These are phyloP conservation scores for Eledona agricola DNA, from an alignment of 2,888 invertebrate species.

Conservation along the genomic window DNA sequence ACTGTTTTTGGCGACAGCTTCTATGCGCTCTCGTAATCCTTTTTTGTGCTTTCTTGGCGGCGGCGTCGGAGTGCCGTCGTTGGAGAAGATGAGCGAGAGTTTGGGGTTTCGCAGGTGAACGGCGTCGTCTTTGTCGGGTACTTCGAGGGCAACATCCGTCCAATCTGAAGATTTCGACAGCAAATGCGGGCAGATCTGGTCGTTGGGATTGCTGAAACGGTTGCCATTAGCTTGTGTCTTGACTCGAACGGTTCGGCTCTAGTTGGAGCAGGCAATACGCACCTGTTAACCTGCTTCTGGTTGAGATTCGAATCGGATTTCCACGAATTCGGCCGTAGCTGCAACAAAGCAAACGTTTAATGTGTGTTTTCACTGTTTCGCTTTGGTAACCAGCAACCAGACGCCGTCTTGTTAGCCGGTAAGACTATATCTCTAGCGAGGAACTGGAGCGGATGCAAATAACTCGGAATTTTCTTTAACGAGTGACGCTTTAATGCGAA, in stretches of 20 bases:
- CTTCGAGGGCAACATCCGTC: slow-evolving; percentile 66
- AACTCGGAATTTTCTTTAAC: no score
- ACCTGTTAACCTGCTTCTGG: slow-evolving; percentile 59
- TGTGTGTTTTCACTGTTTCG: slow-evolving; percentile 16
- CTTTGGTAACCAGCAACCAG: slow-evolving; percentile 8
- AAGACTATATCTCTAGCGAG: no score
- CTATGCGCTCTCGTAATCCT: slow-evolving; percentile 56
- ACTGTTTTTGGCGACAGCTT: slow-evolving; percentile 56
- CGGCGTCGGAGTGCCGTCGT: slow-evolving; percentile 59
- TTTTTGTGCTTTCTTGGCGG: slow-evolving; percentile 60
- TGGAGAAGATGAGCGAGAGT: slow-evolving; percentile 55
- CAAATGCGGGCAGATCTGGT: slow-evolving; percentile 34
- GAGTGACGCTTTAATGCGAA: slow-evolving; percentile 1
- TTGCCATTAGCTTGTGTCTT: no score
- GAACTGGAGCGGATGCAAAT: no score
- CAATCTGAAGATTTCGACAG: slow-evolving; percentile 62
- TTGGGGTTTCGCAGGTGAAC: slow-evolving; percentile 56
- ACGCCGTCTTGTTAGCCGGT: slow-evolving; percentile 1
- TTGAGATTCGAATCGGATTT: slow-evolving; percentile 60
- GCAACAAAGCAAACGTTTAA: slow-evolving; percentile 46
- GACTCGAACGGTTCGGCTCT: slow-evolving; percentile 38
- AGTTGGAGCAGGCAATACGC: slow-evolving; percentile 30
- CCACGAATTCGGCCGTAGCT: slow-evolving; percentile 59
- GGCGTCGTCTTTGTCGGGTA: slow-evolving; percentile 61
- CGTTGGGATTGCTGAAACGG: slow-evolving; percentile 43